Conservation (phyloP, 2,797 vertebrate genomes). For the Enteromius viviparus region DNA sequence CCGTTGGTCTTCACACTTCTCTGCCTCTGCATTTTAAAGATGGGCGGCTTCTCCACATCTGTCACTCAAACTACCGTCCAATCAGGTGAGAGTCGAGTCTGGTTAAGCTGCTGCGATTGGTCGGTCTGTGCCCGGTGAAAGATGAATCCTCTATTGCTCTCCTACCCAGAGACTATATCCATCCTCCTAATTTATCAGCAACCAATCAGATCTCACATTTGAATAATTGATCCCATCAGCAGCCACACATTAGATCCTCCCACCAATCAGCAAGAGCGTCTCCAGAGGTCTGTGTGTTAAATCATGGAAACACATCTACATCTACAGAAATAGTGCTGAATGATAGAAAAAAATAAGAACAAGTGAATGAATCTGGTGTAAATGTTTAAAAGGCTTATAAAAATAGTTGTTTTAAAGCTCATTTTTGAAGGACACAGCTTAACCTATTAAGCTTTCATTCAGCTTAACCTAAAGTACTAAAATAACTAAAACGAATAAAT, state of each 20-base stretch:
- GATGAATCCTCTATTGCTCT: slow-evolving; percentile 9
- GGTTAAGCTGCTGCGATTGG: slow-evolving; percentile 8
- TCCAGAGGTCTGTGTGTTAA: slow-evolving; percentile 16
- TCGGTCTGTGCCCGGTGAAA: background rate
- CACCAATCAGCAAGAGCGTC: slow-evolving; percentile 21
- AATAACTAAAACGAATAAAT: background rate
- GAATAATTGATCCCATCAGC: slow-evolving; percentile 43
- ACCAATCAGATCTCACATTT: slow-evolving; percentile 39
- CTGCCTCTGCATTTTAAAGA: slow-evolving; percentile 29
- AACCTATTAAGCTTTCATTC: no score
- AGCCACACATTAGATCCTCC: slow-evolving; percentile 16
- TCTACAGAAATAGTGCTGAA: slow-evolving; percentile 11
- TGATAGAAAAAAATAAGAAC: background rate
- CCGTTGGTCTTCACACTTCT: slow-evolving; percentile 25
- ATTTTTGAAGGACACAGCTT: background rate
- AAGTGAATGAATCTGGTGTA: background rate
- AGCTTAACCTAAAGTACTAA: background rate
- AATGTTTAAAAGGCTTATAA: background rate
- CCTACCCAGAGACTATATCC: slow-evolving; percentile 13
- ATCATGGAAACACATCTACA: slow-evolving; percentile 1
- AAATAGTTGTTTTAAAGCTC: background rate
- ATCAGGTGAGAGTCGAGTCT: slow-evolving; percentile 52
- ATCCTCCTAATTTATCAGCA: slow-evolving; percentile 33
- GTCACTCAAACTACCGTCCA: slow-evolving; percentile 34
- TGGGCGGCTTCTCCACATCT: slow-evolving; percentile 2